Conservation (phyloP, 2,797 vertebrate species). For the Graptemys geographica region DNA sequence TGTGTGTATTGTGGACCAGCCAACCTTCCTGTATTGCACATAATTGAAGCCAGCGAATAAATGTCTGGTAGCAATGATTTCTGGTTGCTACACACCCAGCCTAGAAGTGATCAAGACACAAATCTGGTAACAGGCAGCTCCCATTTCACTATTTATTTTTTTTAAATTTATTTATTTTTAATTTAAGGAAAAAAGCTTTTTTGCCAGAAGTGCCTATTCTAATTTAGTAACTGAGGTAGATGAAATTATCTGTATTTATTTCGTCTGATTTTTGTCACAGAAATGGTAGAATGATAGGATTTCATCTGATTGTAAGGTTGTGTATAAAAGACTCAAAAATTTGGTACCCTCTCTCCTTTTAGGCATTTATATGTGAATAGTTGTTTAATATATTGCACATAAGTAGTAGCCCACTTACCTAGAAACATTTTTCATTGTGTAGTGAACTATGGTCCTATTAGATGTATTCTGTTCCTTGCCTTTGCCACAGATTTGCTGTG, state of each 20-base stretch:
- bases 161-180: no score
- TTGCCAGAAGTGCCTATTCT: no score
- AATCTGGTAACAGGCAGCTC: background rate
- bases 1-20: background rate
- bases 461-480: background rate
- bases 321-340: background rate
- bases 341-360: background rate
- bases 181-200: no score
- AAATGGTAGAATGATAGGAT: background rate
- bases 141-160: background rate
- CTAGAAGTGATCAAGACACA: background rate
- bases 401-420: background rate
- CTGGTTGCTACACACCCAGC: background rate
- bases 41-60: background rate
- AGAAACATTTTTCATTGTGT: background rate
- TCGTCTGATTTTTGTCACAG: no score
- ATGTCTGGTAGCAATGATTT: background rate
- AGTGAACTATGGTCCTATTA: background rate
- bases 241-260: no score
- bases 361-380: background rate
- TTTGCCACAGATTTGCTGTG: background rate
- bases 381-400: background rate
- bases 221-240: no score
- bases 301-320: accelerated
- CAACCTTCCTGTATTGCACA: background rate